Conservation (phyloP, 2,888 invertebrate species). For the Octonoba sinensis region DNA sequence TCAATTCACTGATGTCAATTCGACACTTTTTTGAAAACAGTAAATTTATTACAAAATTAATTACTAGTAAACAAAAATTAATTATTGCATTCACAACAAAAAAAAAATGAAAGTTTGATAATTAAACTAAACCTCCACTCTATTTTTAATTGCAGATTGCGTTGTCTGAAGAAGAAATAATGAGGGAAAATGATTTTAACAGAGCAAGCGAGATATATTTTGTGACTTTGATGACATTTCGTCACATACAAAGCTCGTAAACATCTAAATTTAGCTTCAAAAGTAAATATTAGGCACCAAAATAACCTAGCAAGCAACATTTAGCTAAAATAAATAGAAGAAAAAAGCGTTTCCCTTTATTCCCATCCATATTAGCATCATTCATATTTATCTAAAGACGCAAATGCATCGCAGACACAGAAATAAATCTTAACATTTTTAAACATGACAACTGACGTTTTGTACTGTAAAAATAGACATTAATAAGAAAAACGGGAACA, state of each 20-base stretch:
- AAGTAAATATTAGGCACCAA: constrained; percentile 21
- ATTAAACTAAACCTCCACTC: too few relatives aligned
- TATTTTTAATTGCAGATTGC: too few relatives aligned
- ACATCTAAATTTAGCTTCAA: constrained; percentile 22
- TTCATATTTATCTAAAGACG: constrained; percentile 3
- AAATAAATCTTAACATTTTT: not conserved
- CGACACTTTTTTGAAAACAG: too few relatives aligned
- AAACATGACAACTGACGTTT: too few relatives aligned
- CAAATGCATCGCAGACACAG: not conserved
- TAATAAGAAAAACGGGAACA: too few relatives aligned
- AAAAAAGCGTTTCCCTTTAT: constrained; percentile 3
- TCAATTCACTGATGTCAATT: too few relatives aligned
- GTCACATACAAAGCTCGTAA: constrained; percentile 12
- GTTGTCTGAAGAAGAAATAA: too few relatives aligned
- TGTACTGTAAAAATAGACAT: too few relatives aligned
- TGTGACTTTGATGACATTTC: constrained; percentile 20
- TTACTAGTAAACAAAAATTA: too few relatives aligned
- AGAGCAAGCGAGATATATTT: not conserved
- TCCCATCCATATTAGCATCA: constrained; percentile 7
- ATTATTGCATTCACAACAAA: too few relatives aligned
- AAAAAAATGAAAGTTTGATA: too few relatives aligned
- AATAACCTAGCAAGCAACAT: constrained; percentile 9
- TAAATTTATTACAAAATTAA: too few relatives aligned
- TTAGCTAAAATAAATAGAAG: constrained; percentile 15
- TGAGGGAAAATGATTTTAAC: not conserved